Base-by-base conservation (phyloP, 2,113 vertebrate genomes). In the Neotoma lepida region DNA sequence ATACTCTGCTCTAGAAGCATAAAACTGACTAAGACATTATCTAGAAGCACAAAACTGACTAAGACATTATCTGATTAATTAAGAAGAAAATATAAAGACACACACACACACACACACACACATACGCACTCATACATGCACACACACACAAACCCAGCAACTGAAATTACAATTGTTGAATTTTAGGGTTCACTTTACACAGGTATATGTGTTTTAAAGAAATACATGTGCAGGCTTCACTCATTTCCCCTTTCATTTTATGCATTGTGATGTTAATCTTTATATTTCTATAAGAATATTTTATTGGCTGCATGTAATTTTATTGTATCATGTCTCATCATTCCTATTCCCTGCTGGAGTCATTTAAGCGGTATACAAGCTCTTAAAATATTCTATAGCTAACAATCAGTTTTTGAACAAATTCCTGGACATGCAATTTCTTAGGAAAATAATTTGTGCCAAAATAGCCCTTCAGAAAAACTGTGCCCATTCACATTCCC, bases 281-380 rank as follows among this genome's bases (percentile, higher is more conserved):
- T 85, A 85, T 85, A 85, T 64, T 85, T 85, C 61, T 85, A 85
- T 85, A 85, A 85, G 17, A 64, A 46, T 85, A 85, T 33, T 85
- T 85, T 85, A 85, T 64, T 63, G 61, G 82, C 82, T 64, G 28
- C 17, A 46, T 85, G 82, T 85, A 64, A 85, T 85, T 85, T 85
- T 64, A 85, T 64, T 33, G 61, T 64, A 33, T 41, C 4, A 41
- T 18, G 17, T 46, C 82, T 64, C 82, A 33, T 85, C 28, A 13
- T 20, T 33, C 17, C 61, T 35, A 7, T 22, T 85, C 39, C 61
- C 82, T 22, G 61, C 41, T 64, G 58, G 41, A 64, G 61, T 18
- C 28, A 22, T 64, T 85, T 85, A 85, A 46, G 82, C 41, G 64
- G 28, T 46, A 85, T 44, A 64, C 61, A 64, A 46, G 58, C 82